These are phyloP conservation scores for Pristis pectinata DNA, from an alignment of 2,797 vertebrate species.

Conservation along the genomic window DNA sequence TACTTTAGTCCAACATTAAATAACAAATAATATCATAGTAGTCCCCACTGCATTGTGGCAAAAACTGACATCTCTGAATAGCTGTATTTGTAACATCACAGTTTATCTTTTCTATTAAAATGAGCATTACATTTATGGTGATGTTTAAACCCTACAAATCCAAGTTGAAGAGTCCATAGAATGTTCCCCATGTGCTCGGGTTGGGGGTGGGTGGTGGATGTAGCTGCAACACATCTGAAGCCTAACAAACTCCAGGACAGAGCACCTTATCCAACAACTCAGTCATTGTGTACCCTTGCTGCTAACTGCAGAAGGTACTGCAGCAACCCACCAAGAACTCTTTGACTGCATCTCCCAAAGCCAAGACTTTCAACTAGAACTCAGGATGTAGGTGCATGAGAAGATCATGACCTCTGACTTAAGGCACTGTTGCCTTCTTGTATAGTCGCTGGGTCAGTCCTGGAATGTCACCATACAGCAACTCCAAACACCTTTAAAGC, in stretches of 20 bases:
- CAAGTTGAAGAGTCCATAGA: too few relatives aligned
- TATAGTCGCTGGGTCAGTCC: not conserved
- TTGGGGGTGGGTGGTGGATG: too few relatives aligned
- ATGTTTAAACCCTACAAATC: not conserved
- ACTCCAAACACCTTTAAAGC: too few relatives aligned
- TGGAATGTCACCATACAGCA: not conserved
- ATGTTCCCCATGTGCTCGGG: not conserved
- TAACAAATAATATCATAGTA: too few relatives aligned
- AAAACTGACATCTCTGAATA: not conserved
- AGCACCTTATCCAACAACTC: not conserved
- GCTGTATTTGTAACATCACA: not conserved
- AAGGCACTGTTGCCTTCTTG: not conserved
- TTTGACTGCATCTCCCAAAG: not conserved
- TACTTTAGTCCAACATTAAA: too few relatives aligned
- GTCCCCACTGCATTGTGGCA: too few relatives aligned
- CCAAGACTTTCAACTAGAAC: not conserved
- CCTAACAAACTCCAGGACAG: not conserved
- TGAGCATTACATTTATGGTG: not conserved
- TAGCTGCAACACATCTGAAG: not conserved
- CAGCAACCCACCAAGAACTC: not conserved
- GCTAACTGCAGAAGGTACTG: not conserved
- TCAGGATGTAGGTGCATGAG: not conserved
- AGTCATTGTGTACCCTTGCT: not conserved
- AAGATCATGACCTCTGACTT: not conserved
- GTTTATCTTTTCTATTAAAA: not conserved